Conservation (phyloP, 2,797 vertebrate species). For the Simalia tracyae region DNA sequence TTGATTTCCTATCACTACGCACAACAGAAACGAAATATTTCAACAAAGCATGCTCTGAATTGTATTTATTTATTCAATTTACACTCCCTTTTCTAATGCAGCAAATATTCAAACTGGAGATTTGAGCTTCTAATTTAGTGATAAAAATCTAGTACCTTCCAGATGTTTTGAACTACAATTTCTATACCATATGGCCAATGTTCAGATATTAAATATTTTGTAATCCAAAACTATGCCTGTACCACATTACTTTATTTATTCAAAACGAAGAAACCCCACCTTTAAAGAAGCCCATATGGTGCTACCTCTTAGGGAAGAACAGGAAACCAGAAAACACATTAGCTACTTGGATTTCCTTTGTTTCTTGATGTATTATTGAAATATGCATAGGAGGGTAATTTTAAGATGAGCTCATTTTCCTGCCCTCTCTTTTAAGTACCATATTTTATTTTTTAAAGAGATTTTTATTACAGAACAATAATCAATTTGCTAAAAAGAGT, state of each 20-base stretch:
- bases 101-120: neutral
- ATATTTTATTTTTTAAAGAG: neutral
- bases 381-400: neutral
- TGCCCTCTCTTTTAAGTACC: neutral
- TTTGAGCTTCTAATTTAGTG: neutral
- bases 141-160: neutral
- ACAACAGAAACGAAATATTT: neutral
- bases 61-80: neutral
- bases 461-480: neutral
- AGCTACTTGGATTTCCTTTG: neutral
- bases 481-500: neutral
- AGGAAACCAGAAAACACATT: neutral
- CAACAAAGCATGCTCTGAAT: neutral
- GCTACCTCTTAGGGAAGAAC: neutral
- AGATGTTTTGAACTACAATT: neutral
- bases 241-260: neutral
- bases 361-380: neutral
- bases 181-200: neutral
- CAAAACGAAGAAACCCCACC: neutral
- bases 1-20: neutral
- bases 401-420: neutral
- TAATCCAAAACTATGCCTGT: neutral
- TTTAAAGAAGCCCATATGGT: neutral
- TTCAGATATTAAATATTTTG: neutral
- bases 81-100: neutral